A percentile compares a stretch with the other conserved stretches of the same genome.
phyloP scores from a whole-genome alignment of 2,888 invertebrate genomes.

The Acanthosepion esculentum region DNA sequence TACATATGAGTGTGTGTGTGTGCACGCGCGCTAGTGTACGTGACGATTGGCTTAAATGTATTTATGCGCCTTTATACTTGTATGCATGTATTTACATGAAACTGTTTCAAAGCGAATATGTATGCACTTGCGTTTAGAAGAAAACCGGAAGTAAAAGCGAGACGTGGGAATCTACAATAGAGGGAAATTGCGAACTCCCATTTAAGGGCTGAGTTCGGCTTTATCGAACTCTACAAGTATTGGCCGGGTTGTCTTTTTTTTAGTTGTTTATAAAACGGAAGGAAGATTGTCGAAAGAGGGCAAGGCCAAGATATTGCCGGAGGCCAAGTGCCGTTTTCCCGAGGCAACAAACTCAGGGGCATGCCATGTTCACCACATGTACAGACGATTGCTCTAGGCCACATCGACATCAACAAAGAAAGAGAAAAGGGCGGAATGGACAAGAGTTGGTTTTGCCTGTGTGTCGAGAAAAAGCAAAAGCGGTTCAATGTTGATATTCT shows the following conservation, averaged over 20 bases:
- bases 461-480: background rate
- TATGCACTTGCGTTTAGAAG: background rate
- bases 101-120: background rate
- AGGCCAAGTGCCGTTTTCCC: background rate
- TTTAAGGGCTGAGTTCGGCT: background rate
- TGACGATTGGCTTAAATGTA: background rate
- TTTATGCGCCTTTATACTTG: background rate
- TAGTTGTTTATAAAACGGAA: background rate
- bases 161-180: background rate
- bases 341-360: background rate
- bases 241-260: background rate
- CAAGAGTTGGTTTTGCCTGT: background rate
- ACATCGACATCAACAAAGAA: constrained; percentile 4
- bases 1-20: background rate
- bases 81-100: background rate
- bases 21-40: background rate
- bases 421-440: background rate
- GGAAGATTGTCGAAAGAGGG: background rate
- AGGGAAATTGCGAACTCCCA: background rate
- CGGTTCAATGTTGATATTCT: background rate
- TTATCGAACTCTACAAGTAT: background rate
- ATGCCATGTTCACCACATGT: background rate
- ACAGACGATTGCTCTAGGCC: background rate
- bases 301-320: background rate
- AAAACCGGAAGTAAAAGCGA: background rate